Evolutionary conservation across 2,113 vertebrate species (phyloP).

Genomic region (Hippocampus zosterae): DNA sequence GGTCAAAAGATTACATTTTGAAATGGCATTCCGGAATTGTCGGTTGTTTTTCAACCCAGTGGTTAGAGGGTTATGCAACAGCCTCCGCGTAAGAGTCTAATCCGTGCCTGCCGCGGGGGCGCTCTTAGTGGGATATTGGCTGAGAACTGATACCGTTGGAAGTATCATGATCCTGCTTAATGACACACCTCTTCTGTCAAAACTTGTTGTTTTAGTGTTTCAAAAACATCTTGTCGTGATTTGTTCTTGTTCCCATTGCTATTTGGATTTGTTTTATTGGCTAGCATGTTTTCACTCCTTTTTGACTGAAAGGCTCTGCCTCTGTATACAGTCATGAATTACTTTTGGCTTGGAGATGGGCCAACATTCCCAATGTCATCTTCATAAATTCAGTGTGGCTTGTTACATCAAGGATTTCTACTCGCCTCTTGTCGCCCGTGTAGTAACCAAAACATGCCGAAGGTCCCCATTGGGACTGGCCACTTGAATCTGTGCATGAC

Average conservation of each 20-base stretch:
- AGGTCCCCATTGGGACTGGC: neutral
- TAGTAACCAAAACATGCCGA: conserved; percentile 6
- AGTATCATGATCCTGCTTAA: conserved; percentile 36
- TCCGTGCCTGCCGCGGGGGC: conserved; percentile 42
- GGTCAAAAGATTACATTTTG: conserved; percentile 29
- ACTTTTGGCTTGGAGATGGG: conserved; percentile 14
- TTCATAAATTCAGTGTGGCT: conserved; percentile 6
- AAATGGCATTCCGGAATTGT: conserved; percentile 23
- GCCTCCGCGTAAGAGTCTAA: conserved; percentile 25
- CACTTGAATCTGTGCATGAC: conserved; percentile 26
- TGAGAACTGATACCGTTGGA: conserved; percentile 38
- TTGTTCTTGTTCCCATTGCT: conserved; percentile 5
- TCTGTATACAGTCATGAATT: conserved; percentile 11
- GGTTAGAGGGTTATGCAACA: conserved; percentile 41
- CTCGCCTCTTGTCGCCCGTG: conserved; percentile 1
- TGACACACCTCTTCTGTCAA: conserved; percentile 29
- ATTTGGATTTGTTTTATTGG: conserved; percentile 19
- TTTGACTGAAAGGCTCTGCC: neutral
- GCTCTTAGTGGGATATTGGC: conserved; percentile 33
- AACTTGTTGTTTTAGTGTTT: conserved; percentile 23
- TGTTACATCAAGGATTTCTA: conserved; percentile 5
- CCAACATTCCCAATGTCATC: conserved; percentile 4
- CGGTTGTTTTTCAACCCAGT: conserved; percentile 40
- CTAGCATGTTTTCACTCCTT: conserved; percentile 6
- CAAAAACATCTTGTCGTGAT: conserved; percentile 24